Conservation (phyloP, 2,888 invertebrate species). For the Lagria hirta region DNA sequence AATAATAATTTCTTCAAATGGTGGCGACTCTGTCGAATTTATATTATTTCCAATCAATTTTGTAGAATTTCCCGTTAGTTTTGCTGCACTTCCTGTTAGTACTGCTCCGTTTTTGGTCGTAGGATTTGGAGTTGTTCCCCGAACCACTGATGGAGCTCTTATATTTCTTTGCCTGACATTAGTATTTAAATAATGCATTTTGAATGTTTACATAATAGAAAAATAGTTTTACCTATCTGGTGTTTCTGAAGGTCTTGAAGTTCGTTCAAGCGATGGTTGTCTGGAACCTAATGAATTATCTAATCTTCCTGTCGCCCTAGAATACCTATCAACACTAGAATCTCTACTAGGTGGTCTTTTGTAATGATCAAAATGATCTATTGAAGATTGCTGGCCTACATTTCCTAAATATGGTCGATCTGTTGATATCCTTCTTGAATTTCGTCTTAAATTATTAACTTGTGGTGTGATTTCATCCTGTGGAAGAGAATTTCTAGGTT, state of each 20-base stretch:
- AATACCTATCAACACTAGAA: slow-evolving; percentile 77
- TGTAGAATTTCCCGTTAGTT: slow-evolving; percentile 57
- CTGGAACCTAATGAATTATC: slow-evolving; percentile 64
- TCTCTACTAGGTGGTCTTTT: slow-evolving; percentile 87
- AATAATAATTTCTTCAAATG: slow-evolving; percentile 81
- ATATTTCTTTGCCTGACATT: too few species aligned
- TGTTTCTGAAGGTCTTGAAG: slow-evolving; percentile 46
- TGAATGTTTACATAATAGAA: too few species aligned
- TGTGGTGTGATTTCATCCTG: slow-evolving; percentile 40
- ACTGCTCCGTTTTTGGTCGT: slow-evolving; percentile 66
- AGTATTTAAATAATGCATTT: too few species aligned
- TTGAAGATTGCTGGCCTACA: slow-evolving; percentile 66
- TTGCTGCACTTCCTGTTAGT: slow-evolving; percentile 57
- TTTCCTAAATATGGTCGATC: slow-evolving; percentile 54
- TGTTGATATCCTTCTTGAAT: slow-evolving; percentile 56
- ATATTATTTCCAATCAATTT: slow-evolving; percentile 53
- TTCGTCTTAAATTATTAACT: slow-evolving; percentile 53
- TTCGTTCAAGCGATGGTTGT: slow-evolving; percentile 76
- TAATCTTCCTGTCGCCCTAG: slow-evolving; percentile 64
- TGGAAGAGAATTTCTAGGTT: slow-evolving; percentile 33
- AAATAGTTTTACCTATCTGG: slow-evolving; percentile 57
- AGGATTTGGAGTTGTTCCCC: slow-evolving; percentile 50
- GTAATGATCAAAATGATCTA: slow-evolving; percentile 93
- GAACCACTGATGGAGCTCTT: slow-evolving; percentile 60
- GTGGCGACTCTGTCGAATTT: slow-evolving; percentile 55